Evolutionary conservation across 2,888 invertebrate genomes (phyloP).

Genomic region (Ecdyonurus torrentis): DNA sequence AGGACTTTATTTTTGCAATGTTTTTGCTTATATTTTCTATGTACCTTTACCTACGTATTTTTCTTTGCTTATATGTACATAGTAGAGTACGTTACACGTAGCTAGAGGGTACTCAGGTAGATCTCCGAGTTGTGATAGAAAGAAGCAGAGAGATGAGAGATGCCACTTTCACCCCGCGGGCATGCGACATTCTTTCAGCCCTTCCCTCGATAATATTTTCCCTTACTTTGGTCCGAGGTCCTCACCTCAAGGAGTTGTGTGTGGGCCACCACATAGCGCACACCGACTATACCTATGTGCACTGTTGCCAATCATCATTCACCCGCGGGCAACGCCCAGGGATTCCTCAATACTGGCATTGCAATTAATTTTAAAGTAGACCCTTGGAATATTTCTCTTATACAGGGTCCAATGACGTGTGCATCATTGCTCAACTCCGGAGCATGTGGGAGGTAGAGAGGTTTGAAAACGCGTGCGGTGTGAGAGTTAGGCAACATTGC

Average conservation of each 20-base stretch:
- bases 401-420: background rate
- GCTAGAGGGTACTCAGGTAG: too few species aligned
- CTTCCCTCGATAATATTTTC: background rate
- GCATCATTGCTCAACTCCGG: background rate
- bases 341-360: background rate
- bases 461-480: background rate
- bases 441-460: background rate
- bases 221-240: too few species aligned
- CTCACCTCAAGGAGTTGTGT: too few species aligned
- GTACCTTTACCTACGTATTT: too few species aligned
- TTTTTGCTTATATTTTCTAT: too few species aligned
- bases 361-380: background rate
- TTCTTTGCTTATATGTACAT: too few species aligned
- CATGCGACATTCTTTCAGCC: background rate
- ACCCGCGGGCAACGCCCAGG: background rate
- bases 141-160: background rate
- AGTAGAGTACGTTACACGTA: too few species aligned
- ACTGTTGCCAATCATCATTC: background rate
- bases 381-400: background rate
- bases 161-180: background rate
- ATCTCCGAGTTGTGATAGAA: background rate
- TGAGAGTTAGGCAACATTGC: background rate
- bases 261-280: background rate
- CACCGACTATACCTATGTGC: background rate
- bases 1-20: too few species aligned